Evolutionary conservation across 2,113 vertebrate genomes (phyloP), one percentile per base, ranked within the genome.

Genomic region (Neodontobutis hainanensis): DNA sequence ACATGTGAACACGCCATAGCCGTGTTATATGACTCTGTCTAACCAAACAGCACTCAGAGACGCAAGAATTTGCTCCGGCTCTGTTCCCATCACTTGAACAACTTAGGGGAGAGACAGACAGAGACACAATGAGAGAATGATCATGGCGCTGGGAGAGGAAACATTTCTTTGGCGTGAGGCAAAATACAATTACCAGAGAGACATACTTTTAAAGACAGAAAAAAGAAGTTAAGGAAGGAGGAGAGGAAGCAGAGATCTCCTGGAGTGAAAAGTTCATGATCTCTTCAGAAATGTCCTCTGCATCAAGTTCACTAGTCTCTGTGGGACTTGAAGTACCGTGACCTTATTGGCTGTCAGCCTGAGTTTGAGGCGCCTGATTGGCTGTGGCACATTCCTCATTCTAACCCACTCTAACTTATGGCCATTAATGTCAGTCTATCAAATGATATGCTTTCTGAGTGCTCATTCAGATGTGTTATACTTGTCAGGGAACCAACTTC

Each of bases 21-120:
- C 63, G 46, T 89, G 89, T 90, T 88, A 91, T 89, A 87, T 86
- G 91, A 92, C 83, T 89, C 89, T 88, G 77, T 88, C 83, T 87
- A 89, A 91, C 84, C 65, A 90, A 92, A 91, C 88, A 90, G 85
- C 73, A 82, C 87, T 87, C 80, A 76, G 71, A 84, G 81, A 89
- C 86, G 77, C 65, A 80, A 53, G 80, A 83, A 90, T 84, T 83
- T 83, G 70, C 80, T 76, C 40, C 15, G 40, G 72, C 71, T 77
- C 80, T 43, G 84, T 89, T 87, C 84, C 87, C 87, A 85, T 89
- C 87, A 81, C 66, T 48, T 3, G 12, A 71, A 70, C 66, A 70
- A 76, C 80, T 68, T 43, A 19, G 44, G 5, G 27, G 14, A 45
- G 59, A n/a, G 3, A 11, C 50, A n/a, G 34, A 36, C 36, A 44